Conservation (phyloP, 1,140 invertebrate species). For the Solen grandis region DNA sequence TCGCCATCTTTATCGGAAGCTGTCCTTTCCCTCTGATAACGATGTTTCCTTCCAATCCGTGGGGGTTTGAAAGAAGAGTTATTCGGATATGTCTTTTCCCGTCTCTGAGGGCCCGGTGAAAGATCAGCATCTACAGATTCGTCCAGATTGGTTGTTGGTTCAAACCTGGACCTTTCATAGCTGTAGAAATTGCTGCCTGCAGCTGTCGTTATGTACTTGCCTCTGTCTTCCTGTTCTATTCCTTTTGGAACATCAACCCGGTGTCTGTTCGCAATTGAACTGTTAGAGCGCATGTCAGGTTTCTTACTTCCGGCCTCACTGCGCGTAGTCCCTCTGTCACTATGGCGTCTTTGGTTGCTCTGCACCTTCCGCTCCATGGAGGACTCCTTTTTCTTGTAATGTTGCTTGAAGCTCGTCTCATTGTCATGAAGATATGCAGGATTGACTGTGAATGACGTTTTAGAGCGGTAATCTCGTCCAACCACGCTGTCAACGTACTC, state of each 20-base stretch:
- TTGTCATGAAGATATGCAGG: conserved; percentile 22
- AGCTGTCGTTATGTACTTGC: conserved; percentile 37
- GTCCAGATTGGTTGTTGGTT: conserved; percentile 13
- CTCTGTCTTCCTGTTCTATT: neutral
- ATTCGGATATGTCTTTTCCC: neutral
- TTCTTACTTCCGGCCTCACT: neutral
- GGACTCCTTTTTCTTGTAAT: conserved; percentile 29
- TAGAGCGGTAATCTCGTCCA: neutral
- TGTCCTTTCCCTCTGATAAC: neutral
- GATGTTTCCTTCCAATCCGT: neutral
- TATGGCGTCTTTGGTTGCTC: neutral
- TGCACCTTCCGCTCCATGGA: neutral
- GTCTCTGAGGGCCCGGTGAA: neutral
- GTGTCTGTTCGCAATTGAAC: neutral
- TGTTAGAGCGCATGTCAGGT: neutral
- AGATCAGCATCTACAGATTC: conserved; percentile 9
- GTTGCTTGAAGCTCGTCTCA: neutral
- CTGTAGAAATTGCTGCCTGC: conserved; percentile 37
- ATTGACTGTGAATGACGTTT: conserved; percentile 7
- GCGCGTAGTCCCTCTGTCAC: neutral
- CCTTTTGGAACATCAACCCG: conserved; percentile 9
- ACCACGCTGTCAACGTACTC: conserved; percentile 34
- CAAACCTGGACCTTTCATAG: neutral
- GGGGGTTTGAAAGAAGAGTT: conserved; percentile 6
- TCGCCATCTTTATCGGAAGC: neutral